A percentile compares a stretch with the other conserved stretches of the same genome.
These are phyloP conservation scores for Volucella bombylans DNA, from an alignment of 2,888 invertebrate genomes.

Conservation along the genomic window DNA sequence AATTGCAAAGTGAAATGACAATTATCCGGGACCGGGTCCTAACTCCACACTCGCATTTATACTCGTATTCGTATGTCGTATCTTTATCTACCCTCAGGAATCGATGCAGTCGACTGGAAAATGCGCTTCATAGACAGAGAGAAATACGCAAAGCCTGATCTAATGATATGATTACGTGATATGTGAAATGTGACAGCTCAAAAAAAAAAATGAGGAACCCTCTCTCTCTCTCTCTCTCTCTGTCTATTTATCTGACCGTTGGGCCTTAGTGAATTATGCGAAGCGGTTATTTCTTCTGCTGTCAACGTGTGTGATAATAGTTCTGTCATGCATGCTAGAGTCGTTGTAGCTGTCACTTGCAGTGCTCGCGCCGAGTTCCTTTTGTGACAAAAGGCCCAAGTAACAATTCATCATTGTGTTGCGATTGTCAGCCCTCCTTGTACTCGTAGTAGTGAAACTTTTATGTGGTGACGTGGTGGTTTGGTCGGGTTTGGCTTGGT, in stretches of 20 bases:
- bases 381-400: constrained; percentile 57
- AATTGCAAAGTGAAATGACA: constrained; percentile 72
- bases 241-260: background rate
- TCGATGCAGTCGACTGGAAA: constrained; percentile 69
- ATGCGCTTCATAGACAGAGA: constrained; percentile 56
- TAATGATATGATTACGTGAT: constrained; percentile 71
- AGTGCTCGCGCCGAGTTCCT: constrained; percentile 43
- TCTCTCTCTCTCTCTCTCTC: no score
- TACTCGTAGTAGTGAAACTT: constrained; percentile 5
- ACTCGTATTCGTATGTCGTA: constrained; percentile 9
- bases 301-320: constrained; percentile 53
- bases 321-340: constrained; percentile 47
- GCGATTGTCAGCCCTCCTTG: background rate
- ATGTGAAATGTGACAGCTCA: constrained; percentile 39
- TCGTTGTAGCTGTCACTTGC: constrained; percentile 60
- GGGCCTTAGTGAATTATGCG: constrained; percentile 62
- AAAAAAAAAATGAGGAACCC: constrained; percentile 5
- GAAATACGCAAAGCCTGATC: constrained; percentile 47
- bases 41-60: background rate
- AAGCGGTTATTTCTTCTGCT: constrained; percentile 39
- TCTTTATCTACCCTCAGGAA: constrained; percentile 66
- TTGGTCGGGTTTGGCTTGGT: no score
- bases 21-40: constrained; percentile 53
- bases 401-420: constrained; percentile 60
- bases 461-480: background rate